phyloP scores from a whole-genome alignment of 2,888 invertebrate genomes.

The Agrilus cyanescens region DNA sequence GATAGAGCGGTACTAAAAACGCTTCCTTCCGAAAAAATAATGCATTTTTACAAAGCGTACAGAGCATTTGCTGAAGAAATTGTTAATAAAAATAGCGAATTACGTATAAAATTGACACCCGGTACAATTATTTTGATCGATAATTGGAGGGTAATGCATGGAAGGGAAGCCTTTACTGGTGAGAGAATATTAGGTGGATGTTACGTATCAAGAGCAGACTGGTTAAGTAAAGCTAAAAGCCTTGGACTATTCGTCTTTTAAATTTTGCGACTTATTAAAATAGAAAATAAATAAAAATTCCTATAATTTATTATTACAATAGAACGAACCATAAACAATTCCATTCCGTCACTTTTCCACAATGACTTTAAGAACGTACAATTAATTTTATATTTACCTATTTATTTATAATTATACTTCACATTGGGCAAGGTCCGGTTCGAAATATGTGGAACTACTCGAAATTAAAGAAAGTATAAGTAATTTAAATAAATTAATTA shows the following conservation, averaged over 20 bases:
- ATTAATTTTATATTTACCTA: no score
- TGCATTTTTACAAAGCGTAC: constrained; percentile 50
- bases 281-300: no score
- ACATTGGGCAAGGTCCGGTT: no score
- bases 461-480: no score
- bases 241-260: no score
- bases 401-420: no score
- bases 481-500: no score
- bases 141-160: constrained; percentile 70
- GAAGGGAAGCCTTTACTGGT: constrained; percentile 57
- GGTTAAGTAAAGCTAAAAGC: constrained; percentile 44
- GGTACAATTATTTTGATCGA: constrained; percentile 63
- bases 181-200: constrained; percentile 54
- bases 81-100: constrained; percentile 39
- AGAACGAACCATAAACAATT: no score
- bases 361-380: no score
- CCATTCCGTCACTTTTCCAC: no score
- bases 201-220: constrained; percentile 62
- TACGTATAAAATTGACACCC: constrained; percentile 50
- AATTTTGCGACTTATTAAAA: not conserved
- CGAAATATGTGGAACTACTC: no score
- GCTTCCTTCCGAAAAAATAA: constrained; percentile 38
- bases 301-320: no score
- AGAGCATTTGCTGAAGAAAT: constrained; percentile 42
- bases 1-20: constrained; percentile 57